These are phyloP conservation scores for Bugulina stolonifera DNA, from an alignment of 2,888 invertebrate genomes.

Conservation along the genomic window DNA sequence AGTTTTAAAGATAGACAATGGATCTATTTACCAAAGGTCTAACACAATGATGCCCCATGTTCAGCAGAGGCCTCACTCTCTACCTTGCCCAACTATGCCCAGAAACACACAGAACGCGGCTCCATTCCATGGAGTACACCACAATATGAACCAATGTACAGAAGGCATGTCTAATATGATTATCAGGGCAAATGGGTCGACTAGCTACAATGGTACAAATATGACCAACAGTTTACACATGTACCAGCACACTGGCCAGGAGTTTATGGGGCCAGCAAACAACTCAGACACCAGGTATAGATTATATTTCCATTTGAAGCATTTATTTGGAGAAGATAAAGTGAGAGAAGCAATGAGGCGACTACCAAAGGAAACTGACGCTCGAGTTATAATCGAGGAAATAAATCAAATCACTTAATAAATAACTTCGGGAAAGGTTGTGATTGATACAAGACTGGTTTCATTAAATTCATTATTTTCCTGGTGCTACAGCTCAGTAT, in stretches of 20 bases:
- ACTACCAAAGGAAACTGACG: constrained; percentile 81
- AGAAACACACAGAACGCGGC: not conserved
- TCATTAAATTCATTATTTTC: too few relatives aligned
- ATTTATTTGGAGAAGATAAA: constrained; percentile 82
- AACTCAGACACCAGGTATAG: constrained; percentile 64
- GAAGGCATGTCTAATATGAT: not conserved
- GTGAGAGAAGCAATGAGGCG: constrained; percentile 81
- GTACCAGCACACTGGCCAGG: not conserved
- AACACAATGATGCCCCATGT: not conserved
- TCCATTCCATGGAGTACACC: not conserved
- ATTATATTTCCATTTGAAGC: constrained; percentile 80
- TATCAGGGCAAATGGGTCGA: not conserved
- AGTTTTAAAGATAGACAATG: not conserved
- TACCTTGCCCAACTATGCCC: not conserved
- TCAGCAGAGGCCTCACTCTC: not conserved
- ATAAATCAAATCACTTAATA: not conserved
- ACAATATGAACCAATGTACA: not conserved
- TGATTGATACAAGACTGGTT: too few relatives aligned
- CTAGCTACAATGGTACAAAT: not conserved
- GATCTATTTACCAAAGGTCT: not conserved
- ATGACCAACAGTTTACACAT: not conserved
- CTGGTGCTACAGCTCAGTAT: too few relatives aligned
- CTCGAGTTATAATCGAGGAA: constrained; percentile 57
- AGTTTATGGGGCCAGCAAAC: not conserved
- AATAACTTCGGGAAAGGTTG: not conserved